These are phyloP conservation scores for Chironomus riparius DNA, from an alignment of 2,888 invertebrate genomes.

Conservation along the genomic window DNA sequence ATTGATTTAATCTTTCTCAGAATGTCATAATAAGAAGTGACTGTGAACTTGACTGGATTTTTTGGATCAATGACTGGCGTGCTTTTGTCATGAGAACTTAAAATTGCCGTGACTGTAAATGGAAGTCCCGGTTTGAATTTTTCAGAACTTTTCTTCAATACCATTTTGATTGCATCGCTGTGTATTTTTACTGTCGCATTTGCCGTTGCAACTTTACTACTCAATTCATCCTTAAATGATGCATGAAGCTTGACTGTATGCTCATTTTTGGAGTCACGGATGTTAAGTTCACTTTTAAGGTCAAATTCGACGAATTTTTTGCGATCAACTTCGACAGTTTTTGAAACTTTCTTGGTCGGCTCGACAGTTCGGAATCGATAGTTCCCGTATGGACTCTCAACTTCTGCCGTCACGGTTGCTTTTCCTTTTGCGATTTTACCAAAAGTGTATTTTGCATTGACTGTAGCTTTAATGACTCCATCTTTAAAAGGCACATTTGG, in stretches of 20 bases:
- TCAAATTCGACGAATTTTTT: slow-evolving; percentile 58
- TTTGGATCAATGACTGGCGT: slow-evolving; percentile 51
- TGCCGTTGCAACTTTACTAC: slow-evolving; percentile 70
- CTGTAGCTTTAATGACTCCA: slow-evolving; percentile 63
- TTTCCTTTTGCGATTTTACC: slow-evolving; percentile 81
- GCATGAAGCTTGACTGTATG: slow-evolving; percentile 62
- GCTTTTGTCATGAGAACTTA: slow-evolving; percentile 36
- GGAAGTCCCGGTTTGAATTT: slow-evolving; percentile 81
- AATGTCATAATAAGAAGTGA: background rate
- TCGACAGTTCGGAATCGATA: too few species aligned
- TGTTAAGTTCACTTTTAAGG: slow-evolving; percentile 55
- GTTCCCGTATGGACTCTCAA: slow-evolving; percentile 48
- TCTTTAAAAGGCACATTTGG: slow-evolving; percentile 74
- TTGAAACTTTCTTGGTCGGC: slow-evolving; percentile 49
- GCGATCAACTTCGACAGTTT: slow-evolving; percentile 53
- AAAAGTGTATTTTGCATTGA: slow-evolving; percentile 76
- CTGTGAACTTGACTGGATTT: slow-evolving; percentile 48
- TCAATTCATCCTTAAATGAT: slow-evolving; percentile 73
- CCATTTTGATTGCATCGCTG: slow-evolving; percentile 59
- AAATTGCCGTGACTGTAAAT: slow-evolving; percentile 67
- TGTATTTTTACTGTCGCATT: slow-evolving; percentile 63
- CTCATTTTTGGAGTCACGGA: background rate
- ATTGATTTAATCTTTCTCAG: background rate
- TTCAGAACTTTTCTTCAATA: slow-evolving; percentile 69
- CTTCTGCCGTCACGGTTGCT: slow-evolving; percentile 73